Base-by-base conservation (phyloP, 2,888 invertebrate species). In the Campoplex nolae region DNA sequence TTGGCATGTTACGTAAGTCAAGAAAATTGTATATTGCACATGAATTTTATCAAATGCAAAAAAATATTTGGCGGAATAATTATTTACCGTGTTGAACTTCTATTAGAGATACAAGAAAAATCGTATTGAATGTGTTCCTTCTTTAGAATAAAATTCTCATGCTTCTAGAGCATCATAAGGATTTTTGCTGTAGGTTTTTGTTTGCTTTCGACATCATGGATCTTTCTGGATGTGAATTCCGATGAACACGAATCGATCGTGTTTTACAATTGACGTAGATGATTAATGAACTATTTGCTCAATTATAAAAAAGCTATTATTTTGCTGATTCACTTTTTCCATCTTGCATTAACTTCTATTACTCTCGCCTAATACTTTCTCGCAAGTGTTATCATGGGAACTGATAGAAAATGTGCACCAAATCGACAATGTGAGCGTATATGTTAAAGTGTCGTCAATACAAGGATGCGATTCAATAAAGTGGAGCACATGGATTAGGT, bases 361-460 rank as follows among this genome's bases (percentile, higher is more conserved):
- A 23, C 35, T 11, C 62, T 18, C 32, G 76, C 48, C 51, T 70
- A 62, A 75, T 73, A 54, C 65, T 54, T 28, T 42, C 62, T 62
- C 42, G 35, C 13, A 48, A 16, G 35, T 75, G 23, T 23, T 11
- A 8, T 9, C n/a, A 42, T 23, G 16, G 16, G 45, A 68, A 11
- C 7, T 45, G 35, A 45, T 18, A n/a, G 70, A 71, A 32, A 16
- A 18, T n/a, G 56, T 62, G 48, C 38, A 56, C 38, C 11, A 32
- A 62, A 62, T 62, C 7, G 23, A 13, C 16, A 70, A 9, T 28
- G 23, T 28, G 11, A 45, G 28, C 23, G 23, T 7, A 23, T 32
- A 42, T 28, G 13, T 28, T 32, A n/a, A n/a, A 67, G n/a, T n/a
- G n/a, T 23, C 11, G 62, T 32, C 38, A 67, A 42, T 38, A 67